phyloP scores from a whole-genome alignment of 2,113 vertebrate genomes.

The Heterotilapia buettikoferi region DNA sequence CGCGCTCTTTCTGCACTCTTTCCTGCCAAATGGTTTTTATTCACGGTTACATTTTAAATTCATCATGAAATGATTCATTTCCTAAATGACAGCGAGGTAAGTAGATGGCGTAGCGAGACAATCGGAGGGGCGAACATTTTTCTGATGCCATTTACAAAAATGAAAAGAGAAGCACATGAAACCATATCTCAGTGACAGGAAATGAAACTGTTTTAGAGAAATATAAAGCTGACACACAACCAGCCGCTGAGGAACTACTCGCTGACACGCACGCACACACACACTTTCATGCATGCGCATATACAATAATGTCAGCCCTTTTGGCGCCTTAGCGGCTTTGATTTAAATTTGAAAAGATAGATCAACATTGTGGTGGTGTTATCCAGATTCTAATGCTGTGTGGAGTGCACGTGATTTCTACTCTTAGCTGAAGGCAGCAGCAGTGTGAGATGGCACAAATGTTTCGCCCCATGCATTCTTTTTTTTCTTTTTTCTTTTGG shows the following conservation, averaged over 20 bases:
- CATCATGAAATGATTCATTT: not conserved
- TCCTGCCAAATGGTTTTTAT: not conserved
- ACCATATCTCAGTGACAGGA: slow-evolving; percentile 42
- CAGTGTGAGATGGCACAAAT: not conserved
- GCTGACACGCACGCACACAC: not conserved
- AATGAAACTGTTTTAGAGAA: slow-evolving; percentile 57
- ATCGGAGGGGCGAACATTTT: not conserved
- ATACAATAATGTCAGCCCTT: not conserved
- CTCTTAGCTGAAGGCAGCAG: not conserved
- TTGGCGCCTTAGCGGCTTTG: not conserved
- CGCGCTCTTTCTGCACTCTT: not conserved
- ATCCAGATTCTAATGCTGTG: not conserved
- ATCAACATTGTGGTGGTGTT: not conserved
- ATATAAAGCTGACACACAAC: slow-evolving; percentile 32
- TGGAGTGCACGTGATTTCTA: not conserved
- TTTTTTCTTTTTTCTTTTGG: not conserved
- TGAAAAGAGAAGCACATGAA: slow-evolving; percentile 34
- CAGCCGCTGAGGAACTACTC: not conserved
- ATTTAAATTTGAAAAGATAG: not conserved
- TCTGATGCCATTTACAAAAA: slow-evolving; percentile 1
- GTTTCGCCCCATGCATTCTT: not conserved
- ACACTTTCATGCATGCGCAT: not conserved
- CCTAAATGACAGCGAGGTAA: not conserved
- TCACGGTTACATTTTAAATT: not conserved
- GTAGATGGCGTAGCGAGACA: not conserved